Conservation (phyloP, 2,888 invertebrate species). For the Chloroclystis v-ata region DNA sequence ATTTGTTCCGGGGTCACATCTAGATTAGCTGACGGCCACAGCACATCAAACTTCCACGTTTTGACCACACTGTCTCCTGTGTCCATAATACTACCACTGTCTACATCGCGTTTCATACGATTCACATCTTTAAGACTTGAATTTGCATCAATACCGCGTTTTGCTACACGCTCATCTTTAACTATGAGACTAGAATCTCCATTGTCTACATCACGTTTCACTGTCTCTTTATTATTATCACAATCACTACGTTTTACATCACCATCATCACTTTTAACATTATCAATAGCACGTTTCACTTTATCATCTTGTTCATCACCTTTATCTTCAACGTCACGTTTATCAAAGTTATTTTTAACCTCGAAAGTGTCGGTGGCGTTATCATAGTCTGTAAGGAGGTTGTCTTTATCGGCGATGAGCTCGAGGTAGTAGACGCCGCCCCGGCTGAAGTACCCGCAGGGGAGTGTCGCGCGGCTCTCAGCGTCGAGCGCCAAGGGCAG, state of each 20-base stretch:
- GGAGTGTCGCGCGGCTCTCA: constrained; percentile 74
- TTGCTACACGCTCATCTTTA: not conserved
- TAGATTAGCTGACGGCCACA: constrained; percentile 87
- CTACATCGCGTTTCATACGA: constrained; percentile 46
- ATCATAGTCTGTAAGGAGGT: constrained; percentile 48
- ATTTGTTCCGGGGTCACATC: constrained; percentile 86
- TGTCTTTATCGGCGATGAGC: constrained; percentile 58
- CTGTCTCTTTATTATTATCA: constrained; percentile 27
- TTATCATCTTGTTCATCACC: constrained; percentile 1
- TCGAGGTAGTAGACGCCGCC: constrained; percentile 80
- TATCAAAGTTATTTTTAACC: constrained; percentile 19
- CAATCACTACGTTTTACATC: not conserved
- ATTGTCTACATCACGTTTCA: constrained; percentile 43
- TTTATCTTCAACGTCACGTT: constrained; percentile 23
- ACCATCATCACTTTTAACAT: constrained; percentile 36
- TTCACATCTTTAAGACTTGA: not conserved
- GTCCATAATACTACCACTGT: constrained; percentile 59
- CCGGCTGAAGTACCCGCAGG: constrained; percentile 85
- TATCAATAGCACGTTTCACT: constrained; percentile 39
- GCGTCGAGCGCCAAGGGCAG: constrained; percentile 74
- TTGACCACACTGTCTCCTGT: constrained; percentile 65
- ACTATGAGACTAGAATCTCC: not conserved
- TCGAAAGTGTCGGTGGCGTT: constrained; percentile 38
- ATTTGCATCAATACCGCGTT: not conserved
- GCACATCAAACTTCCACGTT: constrained; percentile 83